phyloP scores from a whole-genome alignment of 2,797 vertebrate genomes.

The Sebastolobus alascanus region DNA sequence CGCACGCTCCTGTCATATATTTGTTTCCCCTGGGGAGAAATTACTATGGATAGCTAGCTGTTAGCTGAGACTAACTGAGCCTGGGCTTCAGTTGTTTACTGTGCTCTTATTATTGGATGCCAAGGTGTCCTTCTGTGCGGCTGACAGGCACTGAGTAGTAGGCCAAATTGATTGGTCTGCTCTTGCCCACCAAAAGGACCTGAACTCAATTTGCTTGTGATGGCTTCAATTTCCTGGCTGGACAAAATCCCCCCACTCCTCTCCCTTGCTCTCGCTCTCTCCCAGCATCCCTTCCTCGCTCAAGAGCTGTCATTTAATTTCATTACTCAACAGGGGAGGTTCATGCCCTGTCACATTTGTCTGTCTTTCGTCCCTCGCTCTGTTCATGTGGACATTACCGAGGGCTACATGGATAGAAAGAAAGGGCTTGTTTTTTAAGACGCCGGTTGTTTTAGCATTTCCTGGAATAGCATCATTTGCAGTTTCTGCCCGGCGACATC shows the following conservation, averaged over 20 bases:
- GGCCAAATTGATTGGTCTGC: slow-evolving; percentile 89
- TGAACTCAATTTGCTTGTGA: slow-evolving; percentile 90
- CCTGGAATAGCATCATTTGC: slow-evolving; percentile 48
- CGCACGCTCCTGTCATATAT: slow-evolving; percentile 50
- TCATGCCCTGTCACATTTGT: slow-evolving; percentile 74
- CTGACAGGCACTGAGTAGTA: slow-evolving; percentile 83
- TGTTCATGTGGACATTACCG: slow-evolving; percentile 47
- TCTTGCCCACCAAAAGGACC: slow-evolving; percentile 88
- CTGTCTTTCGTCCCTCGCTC: slow-evolving; percentile 57
- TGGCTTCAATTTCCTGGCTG: slow-evolving; percentile 89
- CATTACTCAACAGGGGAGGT: slow-evolving; percentile 82
- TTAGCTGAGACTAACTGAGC: slow-evolving; percentile 77
- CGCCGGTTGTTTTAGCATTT: slow-evolving; percentile 43
- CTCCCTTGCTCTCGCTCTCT: slow-evolving; percentile 45
- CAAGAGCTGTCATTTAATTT: slow-evolving; percentile 86
- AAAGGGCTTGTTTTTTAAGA: slow-evolving; percentile 51
- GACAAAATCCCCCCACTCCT: slow-evolving; percentile 75
- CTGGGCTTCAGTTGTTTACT: slow-evolving; percentile 81
- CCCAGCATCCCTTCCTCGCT: slow-evolving; percentile 65
- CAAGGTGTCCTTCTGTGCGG: slow-evolving; percentile 81
- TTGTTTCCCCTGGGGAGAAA: slow-evolving; percentile 65
- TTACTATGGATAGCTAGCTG: slow-evolving; percentile 69
- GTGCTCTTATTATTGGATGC: slow-evolving; percentile 81
- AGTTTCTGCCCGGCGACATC: slow-evolving; percentile 50
- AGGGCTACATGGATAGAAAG: slow-evolving; percentile 14